Conservation (phyloP, 2,888 invertebrate species). For the Pandemis corylana region DNA sequence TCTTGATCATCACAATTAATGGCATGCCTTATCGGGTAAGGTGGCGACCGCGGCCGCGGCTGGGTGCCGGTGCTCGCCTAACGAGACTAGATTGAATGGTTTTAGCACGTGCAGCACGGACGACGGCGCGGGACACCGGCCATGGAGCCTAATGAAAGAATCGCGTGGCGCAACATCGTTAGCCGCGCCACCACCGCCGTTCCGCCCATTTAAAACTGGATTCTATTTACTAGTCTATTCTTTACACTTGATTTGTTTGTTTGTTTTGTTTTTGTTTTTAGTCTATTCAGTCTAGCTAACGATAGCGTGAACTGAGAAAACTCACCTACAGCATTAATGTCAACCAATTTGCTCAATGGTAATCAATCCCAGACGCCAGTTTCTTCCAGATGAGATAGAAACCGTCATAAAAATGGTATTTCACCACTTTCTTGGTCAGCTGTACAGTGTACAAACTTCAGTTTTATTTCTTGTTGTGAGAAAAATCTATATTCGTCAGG, state of each 20-base stretch:
- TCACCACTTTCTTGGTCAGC: too few relatives aligned
- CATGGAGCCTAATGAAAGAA: slow-evolving; percentile 49
- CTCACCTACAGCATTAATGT: not conserved
- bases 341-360: not conserved
- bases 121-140: not conserved
- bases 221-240: slow-evolving; percentile 2
- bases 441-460: too few relatives aligned
- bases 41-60: not conserved
- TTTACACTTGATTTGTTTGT: slow-evolving; percentile 2
- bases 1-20: slow-evolving; percentile 7
- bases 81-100: slow-evolving; percentile 42
- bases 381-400: not conserved
- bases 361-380: not conserved
- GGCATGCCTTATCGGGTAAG: not conserved
- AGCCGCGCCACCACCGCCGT: slow-evolving; percentile 38
- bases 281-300: not conserved
- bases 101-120: slow-evolving; percentile 11
- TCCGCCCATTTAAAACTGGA: slow-evolving; percentile 20
- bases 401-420: too few relatives aligned
- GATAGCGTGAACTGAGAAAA: not conserved
- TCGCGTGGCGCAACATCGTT: slow-evolving; percentile 48
- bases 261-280: not conserved
- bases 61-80: slow-evolving; percentile 12
- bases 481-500: too few relatives aligned
- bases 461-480: too few relatives aligned